Evolutionary conservation across 2,797 vertebrate genomes (phyloP).

Genomic region (Lindbergichthys nudifrons): DNA sequence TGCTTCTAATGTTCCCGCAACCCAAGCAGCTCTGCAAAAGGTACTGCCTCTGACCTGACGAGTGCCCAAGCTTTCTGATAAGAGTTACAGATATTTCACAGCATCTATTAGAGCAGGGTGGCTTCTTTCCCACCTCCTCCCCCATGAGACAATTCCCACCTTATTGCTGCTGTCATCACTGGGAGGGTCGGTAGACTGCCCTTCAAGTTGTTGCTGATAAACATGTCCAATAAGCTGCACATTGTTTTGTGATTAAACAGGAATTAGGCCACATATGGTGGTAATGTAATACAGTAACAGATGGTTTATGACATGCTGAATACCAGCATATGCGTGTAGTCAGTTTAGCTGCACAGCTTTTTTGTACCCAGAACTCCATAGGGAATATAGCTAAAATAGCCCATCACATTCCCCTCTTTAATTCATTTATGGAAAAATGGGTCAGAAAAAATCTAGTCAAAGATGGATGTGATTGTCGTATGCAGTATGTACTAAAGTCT

Average conservation of each 20-base stretch:
- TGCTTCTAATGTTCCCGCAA: slow-evolving; percentile 37
- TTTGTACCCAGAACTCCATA: slow-evolving; percentile 29
- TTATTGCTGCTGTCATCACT: slow-evolving; percentile 27
- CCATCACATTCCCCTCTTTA: slow-evolving; percentile 44
- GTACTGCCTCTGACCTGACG: slow-evolving; percentile 64
- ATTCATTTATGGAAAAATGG: slow-evolving; percentile 52
- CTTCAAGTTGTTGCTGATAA: slow-evolving; percentile 41
- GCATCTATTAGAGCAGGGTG: slow-evolving; percentile 40
- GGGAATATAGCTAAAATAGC: slow-evolving; percentile 55
- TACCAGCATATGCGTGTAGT: slow-evolving; percentile 58
- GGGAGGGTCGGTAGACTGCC: slow-evolving; percentile 7
- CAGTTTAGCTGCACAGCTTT: slow-evolving; percentile 35
- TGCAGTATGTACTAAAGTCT: background rate
- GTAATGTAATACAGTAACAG: slow-evolving; percentile 55
- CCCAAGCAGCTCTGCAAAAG: slow-evolving; percentile 23
- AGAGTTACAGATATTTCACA: slow-evolving; percentile 76
- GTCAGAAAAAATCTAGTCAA: slow-evolving; percentile 39
- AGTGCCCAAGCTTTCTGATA: slow-evolving; percentile 80
- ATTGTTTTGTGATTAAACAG: slow-evolving; percentile 55
- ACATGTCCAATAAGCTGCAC: slow-evolving; percentile 41
- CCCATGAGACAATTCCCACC: slow-evolving; percentile 38
- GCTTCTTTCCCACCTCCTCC: slow-evolving; percentile 31
- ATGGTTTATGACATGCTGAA: slow-evolving; percentile 56
- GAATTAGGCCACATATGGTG: slow-evolving; percentile 62
- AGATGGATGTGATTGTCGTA: slow-evolving; percentile 17